Evolutionary conservation across 2,113 vertebrate genomes (phyloP).

Genomic region (Aspidoscelis tigris): DNA sequence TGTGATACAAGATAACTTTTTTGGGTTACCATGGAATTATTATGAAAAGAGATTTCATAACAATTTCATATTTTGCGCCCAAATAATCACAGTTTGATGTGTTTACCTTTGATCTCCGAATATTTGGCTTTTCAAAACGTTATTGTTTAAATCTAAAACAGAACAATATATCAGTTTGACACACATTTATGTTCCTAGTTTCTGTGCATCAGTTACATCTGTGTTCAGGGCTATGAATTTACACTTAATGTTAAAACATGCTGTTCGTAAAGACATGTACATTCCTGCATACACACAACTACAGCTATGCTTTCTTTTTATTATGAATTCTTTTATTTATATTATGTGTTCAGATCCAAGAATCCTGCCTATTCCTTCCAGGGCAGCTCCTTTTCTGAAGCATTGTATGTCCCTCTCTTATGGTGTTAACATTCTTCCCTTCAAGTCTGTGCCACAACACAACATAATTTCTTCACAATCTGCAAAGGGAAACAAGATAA

Average conservation of each 20-base stretch:
- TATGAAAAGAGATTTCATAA: slow-evolving; percentile 49
- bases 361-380: neutral
- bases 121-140: slow-evolving; percentile 43
- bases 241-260: neutral
- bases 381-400: neutral
- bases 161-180: slow-evolving; percentile 16
- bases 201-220: neutral
- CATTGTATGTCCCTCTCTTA: too few relatives aligned
- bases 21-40: slow-evolving; percentile 42
- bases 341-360: neutral
- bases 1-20: slow-evolving; percentile 1
- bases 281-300: neutral
- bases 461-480: neutral
- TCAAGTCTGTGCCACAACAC: neutral
- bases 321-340: neutral
- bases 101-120: slow-evolving; percentile 52
- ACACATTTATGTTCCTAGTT: slow-evolving; percentile 20
- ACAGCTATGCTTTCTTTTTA: neutral
- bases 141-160: slow-evolving; percentile 33
- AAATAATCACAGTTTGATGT: slow-evolving; percentile 38
- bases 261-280: neutral
- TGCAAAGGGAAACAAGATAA: neutral
- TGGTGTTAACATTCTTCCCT: neutral
- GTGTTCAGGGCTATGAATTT: neutral
- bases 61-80: slow-evolving; percentile 39